phyloP scores from a whole-genome alignment of 2,113 vertebrate genomes.

The Mobula hypostoma region DNA sequence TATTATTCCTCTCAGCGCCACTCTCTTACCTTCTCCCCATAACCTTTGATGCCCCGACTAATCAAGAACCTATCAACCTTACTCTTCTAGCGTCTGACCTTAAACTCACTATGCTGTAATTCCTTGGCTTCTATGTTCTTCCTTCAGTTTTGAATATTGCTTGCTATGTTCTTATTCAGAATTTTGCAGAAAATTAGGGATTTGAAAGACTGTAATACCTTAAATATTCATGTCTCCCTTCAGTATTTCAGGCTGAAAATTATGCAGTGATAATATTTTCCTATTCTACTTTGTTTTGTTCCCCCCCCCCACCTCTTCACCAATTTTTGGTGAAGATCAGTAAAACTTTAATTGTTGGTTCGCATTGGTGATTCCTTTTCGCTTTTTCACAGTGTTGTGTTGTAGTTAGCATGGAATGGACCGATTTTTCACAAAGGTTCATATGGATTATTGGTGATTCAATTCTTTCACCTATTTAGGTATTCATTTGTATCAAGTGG shows the following conservation, averaged over 20 bases:
- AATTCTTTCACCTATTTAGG: not conserved
- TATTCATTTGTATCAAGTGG: not conserved
- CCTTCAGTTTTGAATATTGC: not conserved
- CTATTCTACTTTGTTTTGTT: not conserved
- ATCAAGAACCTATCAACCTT: too few species aligned
- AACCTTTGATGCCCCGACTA: too few species aligned
- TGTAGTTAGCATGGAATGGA: not conserved
- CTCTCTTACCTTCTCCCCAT: too few species aligned
- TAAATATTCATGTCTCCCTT: too few species aligned
- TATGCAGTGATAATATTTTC: not conserved
- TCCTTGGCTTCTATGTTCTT: not conserved
- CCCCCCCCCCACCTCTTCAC: not conserved
- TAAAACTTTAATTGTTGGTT: not conserved
- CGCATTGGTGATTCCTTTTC: not conserved
- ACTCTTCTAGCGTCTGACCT: not conserved
- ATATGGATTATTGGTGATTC: not conserved
- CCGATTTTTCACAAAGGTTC: not conserved
- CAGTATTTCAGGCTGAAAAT: not conserved
- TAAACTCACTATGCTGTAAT: not conserved
- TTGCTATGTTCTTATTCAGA: not conserved
- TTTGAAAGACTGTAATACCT: not conserved
- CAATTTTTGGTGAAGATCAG: not conserved
- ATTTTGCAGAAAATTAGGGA: not conserved
- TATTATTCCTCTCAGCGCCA: too few species aligned
- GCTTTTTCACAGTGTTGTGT: not conserved